A percentile compares a stretch with the other conserved stretches of the same genome.
Evolutionary conservation across 1,140 invertebrate species (phyloP).

Genomic region (Lordiphosa collinella): DNA sequence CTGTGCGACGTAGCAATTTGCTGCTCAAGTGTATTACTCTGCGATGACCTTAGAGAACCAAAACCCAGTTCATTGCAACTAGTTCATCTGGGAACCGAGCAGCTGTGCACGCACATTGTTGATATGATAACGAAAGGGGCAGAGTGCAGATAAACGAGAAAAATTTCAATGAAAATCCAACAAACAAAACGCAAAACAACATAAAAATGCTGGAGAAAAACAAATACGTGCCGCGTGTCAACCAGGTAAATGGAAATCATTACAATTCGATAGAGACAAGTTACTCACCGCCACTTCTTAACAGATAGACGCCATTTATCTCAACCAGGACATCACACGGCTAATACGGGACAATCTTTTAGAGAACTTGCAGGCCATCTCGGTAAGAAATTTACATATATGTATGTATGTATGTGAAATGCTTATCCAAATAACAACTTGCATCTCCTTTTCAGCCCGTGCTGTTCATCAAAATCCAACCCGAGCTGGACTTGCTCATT

Average conservation of each 20-base stretch:
- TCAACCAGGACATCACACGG: slow-evolving; percentile 82
- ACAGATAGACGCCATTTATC: slow-evolving; percentile 81
- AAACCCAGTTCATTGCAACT: too few species aligned
- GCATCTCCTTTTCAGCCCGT: slow-evolving; percentile 75
- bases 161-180: slow-evolving; percentile 24
- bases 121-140: slow-evolving; percentile 43
- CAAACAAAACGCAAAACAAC: slow-evolving; percentile 4
- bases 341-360: slow-evolving; percentile 81
- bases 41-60: too few species aligned
- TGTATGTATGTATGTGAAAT: not conserved
- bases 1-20: too few species aligned
- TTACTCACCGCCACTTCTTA: not conserved
- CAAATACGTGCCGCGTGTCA: slow-evolving; percentile 72
- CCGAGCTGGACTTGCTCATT: slow-evolving; percentile 82
- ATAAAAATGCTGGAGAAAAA: slow-evolving; percentile 63
- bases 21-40: too few species aligned
- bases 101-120: slow-evolving; percentile 2
- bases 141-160: slow-evolving; percentile 53
- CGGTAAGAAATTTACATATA: slow-evolving; percentile 68
- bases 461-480: slow-evolving; percentile 81
- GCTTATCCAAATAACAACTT: not conserved
- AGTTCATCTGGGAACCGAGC: too few species aligned
- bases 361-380: slow-evolving; percentile 81
- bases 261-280: not conserved
- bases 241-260: slow-evolving; percentile 77